Evolutionary conservation across 2,888 invertebrate species (phyloP), one percentile per base, ranked within the genome.

Genomic region (Baccha elongata): DNA sequence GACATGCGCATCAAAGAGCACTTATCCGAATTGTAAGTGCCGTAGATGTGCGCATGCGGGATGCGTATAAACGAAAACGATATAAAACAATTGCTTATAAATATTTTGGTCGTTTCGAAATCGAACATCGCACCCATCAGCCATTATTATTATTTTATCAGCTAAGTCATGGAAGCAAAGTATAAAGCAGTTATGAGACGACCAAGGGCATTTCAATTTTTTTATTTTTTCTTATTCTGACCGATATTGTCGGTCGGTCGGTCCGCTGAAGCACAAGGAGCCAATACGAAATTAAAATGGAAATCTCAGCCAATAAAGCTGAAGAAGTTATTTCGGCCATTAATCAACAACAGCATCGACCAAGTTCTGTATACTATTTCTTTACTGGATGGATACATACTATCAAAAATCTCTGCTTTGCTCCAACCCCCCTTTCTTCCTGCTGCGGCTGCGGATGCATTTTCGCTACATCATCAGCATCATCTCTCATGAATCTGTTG

Each of bases 291-390:
- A 85, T 85, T 78, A 83, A 83, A 83, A 78, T 83, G 85, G 85
- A 85, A 85, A 85, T 86, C 85, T 85, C 85, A 85, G 62, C 86
- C 86, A 86, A 86, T 86, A 86, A 86, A 86, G 83, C 85, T 84
- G 85, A 85, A 86, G 86, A 86, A 85, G 85, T 86, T 86, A 86
- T 86, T 86, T 86, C 85, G 75, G 85, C 85, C 85, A 86, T 86
- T 86, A 85, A 86, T 86, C 86, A 86, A 85, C 84, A 85, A 85
- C 85, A 85, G 85, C 86, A 86, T 85, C 80, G 78, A 81, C 69
- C 58, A 58, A 26, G 40, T 74, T 78, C 48, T 52, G 11, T 42
- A 50, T 35, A 58, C 26, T 17, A 65, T 60, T 21, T 13, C 48
- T 46, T 17, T n/a, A 8, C 10, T 4, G 71, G 60, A 44, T 55